These are phyloP conservation scores for Larimichthys polyactis DNA, from an alignment of 2,113 vertebrate genomes.

Conservation along the genomic window DNA sequence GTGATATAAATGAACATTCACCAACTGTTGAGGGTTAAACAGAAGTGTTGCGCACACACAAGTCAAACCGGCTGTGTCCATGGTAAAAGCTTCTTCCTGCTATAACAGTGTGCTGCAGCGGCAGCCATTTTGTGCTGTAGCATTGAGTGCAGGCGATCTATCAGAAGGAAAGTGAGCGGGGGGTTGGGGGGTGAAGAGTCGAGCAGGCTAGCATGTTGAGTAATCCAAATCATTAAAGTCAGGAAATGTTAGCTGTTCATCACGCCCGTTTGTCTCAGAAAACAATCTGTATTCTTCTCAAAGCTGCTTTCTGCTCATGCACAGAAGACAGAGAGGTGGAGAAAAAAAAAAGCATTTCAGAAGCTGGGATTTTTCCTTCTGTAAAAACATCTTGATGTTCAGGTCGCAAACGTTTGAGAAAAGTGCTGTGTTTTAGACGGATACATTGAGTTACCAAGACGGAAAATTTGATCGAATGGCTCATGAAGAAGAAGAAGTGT, in stretches of 20 bases:
- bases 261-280: neutral
- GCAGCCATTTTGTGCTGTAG: constrained; percentile 72
- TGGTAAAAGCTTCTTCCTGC: constrained; percentile 17
- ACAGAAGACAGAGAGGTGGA: neutral
- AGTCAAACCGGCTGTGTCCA: neutral
- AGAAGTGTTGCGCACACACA: too few species aligned
- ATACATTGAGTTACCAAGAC: neutral
- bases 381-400: neutral
- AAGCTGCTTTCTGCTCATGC: neutral
- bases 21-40: neutral
- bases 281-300: neutral
- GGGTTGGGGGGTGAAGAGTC: constrained; percentile 39
- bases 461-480: constrained; percentile 13
- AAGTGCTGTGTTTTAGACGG: neutral
- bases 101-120: constrained; percentile 15
- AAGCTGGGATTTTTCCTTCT: neutral
- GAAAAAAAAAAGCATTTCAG: neutral
- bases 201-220: constrained; percentile 47
- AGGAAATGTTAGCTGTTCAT: constrained; percentile 20
- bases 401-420: constrained; percentile 1
- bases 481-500: neutral
- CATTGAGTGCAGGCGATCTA: constrained; percentile 44
- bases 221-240: constrained; percentile 10
- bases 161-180: constrained; percentile 53
- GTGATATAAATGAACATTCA: constrained; percentile 6